A percentile compares a stretch with the other conserved stretches of the same genome.
These are phyloP conservation scores for Onchidella celtica DNA, from an alignment of 2,888 invertebrate genomes.

Conservation along the genomic window DNA sequence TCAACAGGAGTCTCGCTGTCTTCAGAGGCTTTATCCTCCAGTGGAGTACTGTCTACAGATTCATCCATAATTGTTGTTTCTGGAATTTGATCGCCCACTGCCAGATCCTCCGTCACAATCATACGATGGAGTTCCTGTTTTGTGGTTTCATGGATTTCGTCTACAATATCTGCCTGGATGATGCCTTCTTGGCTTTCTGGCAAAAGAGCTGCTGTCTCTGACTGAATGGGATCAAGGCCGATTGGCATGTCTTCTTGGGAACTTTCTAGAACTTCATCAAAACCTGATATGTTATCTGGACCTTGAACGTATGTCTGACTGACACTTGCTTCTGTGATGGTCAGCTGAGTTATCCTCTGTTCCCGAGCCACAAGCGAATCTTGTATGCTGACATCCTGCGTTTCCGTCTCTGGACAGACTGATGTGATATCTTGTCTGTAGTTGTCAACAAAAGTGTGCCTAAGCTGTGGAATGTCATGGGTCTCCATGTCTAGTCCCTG, in stretches of 20 bases:
- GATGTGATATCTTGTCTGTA: not conserved
- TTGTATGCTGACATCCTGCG: too few species aligned
- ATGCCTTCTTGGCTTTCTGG: not conserved
- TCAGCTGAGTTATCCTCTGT: too few species aligned
- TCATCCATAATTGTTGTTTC: not conserved
- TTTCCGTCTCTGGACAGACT: too few species aligned
- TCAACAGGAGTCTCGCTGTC: not conserved
- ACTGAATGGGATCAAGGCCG: not conserved
- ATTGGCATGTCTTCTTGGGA: not conserved
- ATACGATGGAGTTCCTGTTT: not conserved
- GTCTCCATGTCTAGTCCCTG: not conserved
- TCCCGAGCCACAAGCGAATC: too few species aligned
- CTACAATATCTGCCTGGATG: not conserved
- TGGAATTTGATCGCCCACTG: not conserved
- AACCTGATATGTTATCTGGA: too few species aligned
- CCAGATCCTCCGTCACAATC: not conserved
- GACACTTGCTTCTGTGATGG: too few species aligned
- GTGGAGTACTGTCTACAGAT: not conserved
- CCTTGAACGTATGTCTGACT: too few species aligned
- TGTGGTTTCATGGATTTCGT: not conserved
- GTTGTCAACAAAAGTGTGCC: too few species aligned
- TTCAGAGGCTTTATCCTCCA: not conserved
- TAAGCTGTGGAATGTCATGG: not conserved
- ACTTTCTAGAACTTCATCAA: too few species aligned
- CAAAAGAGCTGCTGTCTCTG: not conserved